A percentile compares a stretch with the other conserved stretches of the same genome.
Evolutionary conservation across 2,888 invertebrate genomes (phyloP).

Genomic region (Muscina levida): DNA sequence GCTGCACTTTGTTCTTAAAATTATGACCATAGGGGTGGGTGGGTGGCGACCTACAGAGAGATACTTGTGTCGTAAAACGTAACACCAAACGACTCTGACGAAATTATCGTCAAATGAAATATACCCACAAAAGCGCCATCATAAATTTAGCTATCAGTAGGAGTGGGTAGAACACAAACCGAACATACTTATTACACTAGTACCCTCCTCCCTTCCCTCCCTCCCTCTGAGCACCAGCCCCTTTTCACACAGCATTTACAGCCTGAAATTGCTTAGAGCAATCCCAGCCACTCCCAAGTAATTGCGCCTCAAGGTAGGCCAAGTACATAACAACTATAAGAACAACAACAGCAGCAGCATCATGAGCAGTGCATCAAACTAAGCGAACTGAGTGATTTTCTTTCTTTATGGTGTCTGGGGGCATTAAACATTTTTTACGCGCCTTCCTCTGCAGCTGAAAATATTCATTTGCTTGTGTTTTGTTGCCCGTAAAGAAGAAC

Average conservation of each 20-base stretch:
- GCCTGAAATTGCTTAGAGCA: too few species aligned
- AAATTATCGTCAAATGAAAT: constrained; percentile 10
- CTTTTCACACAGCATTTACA: too few species aligned
- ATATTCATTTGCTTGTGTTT: constrained; percentile 24
- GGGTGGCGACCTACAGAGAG: too few species aligned
- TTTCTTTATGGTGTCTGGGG: constrained; percentile 52
- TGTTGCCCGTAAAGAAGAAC: constrained; percentile 21
- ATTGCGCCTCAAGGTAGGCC: constrained; percentile 62
- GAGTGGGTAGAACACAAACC: not conserved
- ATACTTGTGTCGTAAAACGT: not conserved
- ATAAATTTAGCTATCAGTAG: constrained; percentile 30
- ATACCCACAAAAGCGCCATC: not conserved
- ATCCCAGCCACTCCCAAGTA: too few species aligned
- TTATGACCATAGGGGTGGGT: too few species aligned
- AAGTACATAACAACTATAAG: not conserved
- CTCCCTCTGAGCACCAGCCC: not conserved
- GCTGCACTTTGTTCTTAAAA: not conserved
- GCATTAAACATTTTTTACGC: constrained; percentile 46
- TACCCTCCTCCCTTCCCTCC: not conserved
- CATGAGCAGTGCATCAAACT: too few species aligned
- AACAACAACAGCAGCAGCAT: constrained; percentile 16
- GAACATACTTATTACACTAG: not conserved
- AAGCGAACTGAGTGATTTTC: constrained; percentile 55
- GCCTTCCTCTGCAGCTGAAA: constrained; percentile 20
- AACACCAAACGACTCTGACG: constrained; percentile 1